Evolutionary conservation across 2,888 invertebrate species (phyloP).

Genomic region (Branchellion lobata): DNA sequence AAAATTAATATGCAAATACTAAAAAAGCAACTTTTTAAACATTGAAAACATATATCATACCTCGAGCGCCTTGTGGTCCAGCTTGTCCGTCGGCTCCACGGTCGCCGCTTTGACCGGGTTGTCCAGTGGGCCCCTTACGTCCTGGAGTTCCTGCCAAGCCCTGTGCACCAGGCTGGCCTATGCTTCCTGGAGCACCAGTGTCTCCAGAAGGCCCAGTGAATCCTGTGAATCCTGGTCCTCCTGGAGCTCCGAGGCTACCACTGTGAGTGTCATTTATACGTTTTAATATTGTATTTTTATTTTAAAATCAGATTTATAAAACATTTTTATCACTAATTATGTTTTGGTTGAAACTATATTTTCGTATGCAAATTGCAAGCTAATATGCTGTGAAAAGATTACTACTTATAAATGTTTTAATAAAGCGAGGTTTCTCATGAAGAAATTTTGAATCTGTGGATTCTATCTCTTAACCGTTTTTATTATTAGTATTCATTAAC

Average conservation of each 20-base stretch:
- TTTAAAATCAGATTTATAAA: not conserved
- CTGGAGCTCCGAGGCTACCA: constrained; percentile 39
- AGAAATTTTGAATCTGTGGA: too few relatives aligned
- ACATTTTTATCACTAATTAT: too few relatives aligned
- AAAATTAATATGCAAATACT: not conserved
- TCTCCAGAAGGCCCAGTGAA: constrained; percentile 49
- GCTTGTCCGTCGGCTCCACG: constrained; percentile 39
- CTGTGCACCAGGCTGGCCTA: constrained; percentile 21
- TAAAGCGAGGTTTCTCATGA: too few relatives aligned
- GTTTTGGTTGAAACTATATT: too few relatives aligned
- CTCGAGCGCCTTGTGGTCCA: constrained; percentile 40
- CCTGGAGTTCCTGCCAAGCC: constrained; percentile 44
- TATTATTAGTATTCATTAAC: too few relatives aligned
- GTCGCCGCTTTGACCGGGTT: constrained; percentile 29
- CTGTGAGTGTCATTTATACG: not conserved
- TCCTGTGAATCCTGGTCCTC: constrained; percentile 43
- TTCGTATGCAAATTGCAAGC: too few relatives aligned
- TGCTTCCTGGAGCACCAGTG: constrained; percentile 39
- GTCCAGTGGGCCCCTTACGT: constrained; percentile 48
- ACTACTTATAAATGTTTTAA: too few relatives aligned
- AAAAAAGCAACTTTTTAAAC: not conserved
- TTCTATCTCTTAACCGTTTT: too few relatives aligned
- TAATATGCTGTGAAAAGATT: too few relatives aligned
- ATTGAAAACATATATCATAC: constrained; percentile 20
- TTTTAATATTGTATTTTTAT: too few relatives aligned